Evolutionary conservation across 1,140 invertebrate genomes (phyloP), one percentile per base, ranked within the genome.

Genomic region (Drosophila repletoides): DNA sequence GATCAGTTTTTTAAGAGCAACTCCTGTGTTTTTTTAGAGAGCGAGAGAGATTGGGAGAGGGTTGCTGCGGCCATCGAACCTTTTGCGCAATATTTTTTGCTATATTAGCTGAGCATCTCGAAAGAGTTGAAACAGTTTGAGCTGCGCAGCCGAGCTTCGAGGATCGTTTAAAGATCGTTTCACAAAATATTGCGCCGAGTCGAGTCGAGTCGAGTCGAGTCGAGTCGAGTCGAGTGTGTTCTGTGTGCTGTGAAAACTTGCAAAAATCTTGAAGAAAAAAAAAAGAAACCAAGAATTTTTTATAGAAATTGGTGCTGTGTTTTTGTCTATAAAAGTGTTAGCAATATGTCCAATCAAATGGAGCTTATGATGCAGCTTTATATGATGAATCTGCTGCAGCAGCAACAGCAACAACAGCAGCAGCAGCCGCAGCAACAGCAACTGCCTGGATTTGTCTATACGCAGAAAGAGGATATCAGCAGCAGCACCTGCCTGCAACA

Each of bases 41-140:
- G 31, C 9, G 3, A 38, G 14, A 38, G 34, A 38, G 36, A 34
- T 12, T 31, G 36, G 22, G 68, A 86, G 80, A 86, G 80, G 80
- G 80, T 86, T 86, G 77, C 29, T 43, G 52, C 5, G 4, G 24
- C 17, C 38, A 36, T 26, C 10, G 24, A 45, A 56, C 58, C 51
- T 66, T 51, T 86, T 79, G 63, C 67, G 59, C 38, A 68, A 61
- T 83, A n/a, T n/a, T n/a, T 79, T 88, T 71, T 81, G 51, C 86
- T 89, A 88, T 89, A 89, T 89, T 89, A 88, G 74, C 70, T 34
- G 55, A 49, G 31, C 29, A 33, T 40, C 29, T 67, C 60, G 80
- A 74, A 89, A 89, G 84, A 89, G 88, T 89, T 89, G 81, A 89
- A 69, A 76, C 88, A 89, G 87, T 89, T 89, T 88, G 88, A 72